Percentiles rank a stretch among this genome's conserved stretches.
Evolutionary conservation across 2,113 vertebrate species (phyloP).

Genomic region (Eleginops maclovinus): DNA sequence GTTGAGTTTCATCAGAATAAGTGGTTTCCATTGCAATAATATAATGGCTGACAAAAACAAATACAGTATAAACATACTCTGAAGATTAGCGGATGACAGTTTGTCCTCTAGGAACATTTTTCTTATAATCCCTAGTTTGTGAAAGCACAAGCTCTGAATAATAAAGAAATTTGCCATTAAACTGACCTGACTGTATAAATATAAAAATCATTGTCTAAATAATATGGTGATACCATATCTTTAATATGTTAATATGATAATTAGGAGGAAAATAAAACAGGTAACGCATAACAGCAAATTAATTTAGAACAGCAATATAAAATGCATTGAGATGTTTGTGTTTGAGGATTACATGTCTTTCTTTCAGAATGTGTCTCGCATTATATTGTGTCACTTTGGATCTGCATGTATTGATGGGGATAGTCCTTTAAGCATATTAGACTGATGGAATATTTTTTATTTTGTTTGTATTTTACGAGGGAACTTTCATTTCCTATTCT

Average conservation of each 20-base stretch:
- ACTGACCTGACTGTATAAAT: not conserved
- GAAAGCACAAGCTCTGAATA: conserved; percentile 12
- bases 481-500: not conserved
- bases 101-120: conserved; percentile 15
- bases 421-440: conserved; percentile 44
- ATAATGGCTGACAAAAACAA: conserved; percentile 41
- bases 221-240: not conserved
- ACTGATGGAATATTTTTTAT: conserved; percentile 32
- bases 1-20: conserved; percentile 64
- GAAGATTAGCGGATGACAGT: conserved; percentile 31
- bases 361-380: conserved; percentile 2
- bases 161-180: not conserved
- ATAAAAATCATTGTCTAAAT: not conserved
- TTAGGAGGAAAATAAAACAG: not conserved
- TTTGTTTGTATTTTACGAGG: not conserved
- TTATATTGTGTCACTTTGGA: not conserved
- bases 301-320: not conserved
- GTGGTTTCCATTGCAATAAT: conserved; percentile 51
- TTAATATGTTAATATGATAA: not conserved
- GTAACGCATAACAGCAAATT: not conserved
- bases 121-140: not conserved
- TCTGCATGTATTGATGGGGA: not conserved
- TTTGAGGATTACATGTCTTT: conserved; percentile 1
- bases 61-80: conserved; percentile 36
- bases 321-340: not conserved